Evolutionary conservation across 1,140 invertebrate genomes (phyloP).

Genomic region (Calycopis cecrops): DNA sequence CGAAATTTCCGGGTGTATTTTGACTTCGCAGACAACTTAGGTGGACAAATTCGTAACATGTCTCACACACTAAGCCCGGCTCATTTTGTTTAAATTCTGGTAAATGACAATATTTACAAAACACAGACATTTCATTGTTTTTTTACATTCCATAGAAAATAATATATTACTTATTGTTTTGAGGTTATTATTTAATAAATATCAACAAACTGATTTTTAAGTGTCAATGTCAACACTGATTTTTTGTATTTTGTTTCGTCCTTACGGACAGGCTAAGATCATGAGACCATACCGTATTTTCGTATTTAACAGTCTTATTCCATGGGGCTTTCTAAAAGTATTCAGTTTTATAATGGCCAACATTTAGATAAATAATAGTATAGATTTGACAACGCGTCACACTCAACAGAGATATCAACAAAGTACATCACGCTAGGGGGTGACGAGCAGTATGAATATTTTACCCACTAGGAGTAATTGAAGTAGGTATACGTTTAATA

Average conservation of each 20-base stretch:
- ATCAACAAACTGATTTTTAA: not conserved
- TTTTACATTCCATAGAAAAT: not conserved
- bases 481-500: no score
- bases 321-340: no score
- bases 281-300: no score
- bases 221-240: not conserved
- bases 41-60: constrained; percentile 77
- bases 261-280: no score
- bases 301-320: no score
- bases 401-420: no score
- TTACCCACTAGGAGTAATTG: no score
- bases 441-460: no score
- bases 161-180: not conserved
- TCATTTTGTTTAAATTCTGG: constrained; percentile 51
- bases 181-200: not conserved
- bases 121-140: not conserved
- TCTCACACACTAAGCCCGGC: constrained; percentile 64
- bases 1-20: constrained; percentile 80
- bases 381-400: no score
- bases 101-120: constrained; percentile 57
- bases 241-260: not conserved
- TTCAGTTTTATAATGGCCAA: no score
- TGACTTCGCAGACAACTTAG: constrained; percentile 77
- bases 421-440: no score
- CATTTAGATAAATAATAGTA: no score